These are phyloP conservation scores for Coregonus ussuriensis DNA, from an alignment of 2,797 vertebrate species.

Conservation along the genomic window DNA sequence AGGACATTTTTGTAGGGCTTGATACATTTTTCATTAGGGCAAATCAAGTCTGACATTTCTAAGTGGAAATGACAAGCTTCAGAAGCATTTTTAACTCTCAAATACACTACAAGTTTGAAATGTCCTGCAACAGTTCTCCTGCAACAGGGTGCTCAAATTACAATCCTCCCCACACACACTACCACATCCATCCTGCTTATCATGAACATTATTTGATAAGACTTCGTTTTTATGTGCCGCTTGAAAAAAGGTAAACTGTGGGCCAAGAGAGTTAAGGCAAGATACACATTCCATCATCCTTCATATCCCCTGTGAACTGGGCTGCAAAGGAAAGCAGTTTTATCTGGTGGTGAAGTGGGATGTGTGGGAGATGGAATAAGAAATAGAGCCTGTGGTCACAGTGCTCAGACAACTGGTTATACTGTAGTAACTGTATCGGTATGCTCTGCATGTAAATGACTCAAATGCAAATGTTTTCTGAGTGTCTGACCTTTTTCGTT, in stretches of 20 bases:
- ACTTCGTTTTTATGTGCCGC: not conserved
- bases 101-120: no score
- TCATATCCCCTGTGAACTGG: not conserved
- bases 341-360: not conserved
- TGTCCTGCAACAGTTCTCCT: no score
- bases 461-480: not conserved
- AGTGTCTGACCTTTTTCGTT: not conserved
- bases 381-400: not conserved
- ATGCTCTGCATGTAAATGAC: not conserved
- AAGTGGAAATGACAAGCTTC: no score
- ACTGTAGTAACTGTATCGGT: not conserved
- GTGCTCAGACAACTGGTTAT: not conserved
- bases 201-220: not conserved
- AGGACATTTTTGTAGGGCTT: no score
- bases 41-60: no score
- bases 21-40: no score
- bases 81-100: no score
- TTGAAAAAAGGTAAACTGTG: not conserved
- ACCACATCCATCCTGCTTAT: not conserved
- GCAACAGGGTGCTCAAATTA: no score
- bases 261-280: constrained; percentile 1
- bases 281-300: not conserved
- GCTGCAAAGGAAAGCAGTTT: not conserved
- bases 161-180: no score
- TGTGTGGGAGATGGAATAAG: not conserved